Evolutionary conservation across 2,888 invertebrate genomes (phyloP).

Genomic region (Sialis fuliginosa): DNA sequence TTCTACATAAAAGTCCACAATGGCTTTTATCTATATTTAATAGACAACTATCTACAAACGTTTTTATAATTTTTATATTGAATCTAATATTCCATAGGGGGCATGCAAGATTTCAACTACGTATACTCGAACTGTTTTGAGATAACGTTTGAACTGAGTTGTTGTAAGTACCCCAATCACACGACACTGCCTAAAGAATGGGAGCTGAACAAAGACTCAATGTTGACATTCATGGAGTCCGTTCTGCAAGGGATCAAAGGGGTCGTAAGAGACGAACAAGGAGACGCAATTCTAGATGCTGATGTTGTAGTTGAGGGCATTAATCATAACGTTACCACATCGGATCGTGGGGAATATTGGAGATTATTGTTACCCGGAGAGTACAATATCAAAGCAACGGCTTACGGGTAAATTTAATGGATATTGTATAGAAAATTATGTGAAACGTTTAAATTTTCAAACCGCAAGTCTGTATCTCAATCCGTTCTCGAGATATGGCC

Average conservation of each 20-base stretch:
- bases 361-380: constrained; percentile 74
- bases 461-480: no score
- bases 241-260: constrained; percentile 53
- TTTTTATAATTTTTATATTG: no score
- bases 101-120: constrained; percentile 99
- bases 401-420: constrained; percentile 55
- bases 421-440: constrained; percentile 6
- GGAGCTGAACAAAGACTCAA: constrained; percentile 68
- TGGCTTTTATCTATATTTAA: no score
- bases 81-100: constrained; percentile 37
- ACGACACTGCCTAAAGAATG: constrained; percentile 58
- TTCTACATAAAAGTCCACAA: no score
- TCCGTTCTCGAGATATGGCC: neutral
- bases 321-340: constrained; percentile 61
- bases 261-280: constrained; percentile 41
- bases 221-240: constrained; percentile 73
- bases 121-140: constrained; percentile 89
- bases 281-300: constrained; percentile 52
- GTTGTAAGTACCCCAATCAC: constrained; percentile 80
- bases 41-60: no score
- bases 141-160: constrained; percentile 90
- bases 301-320: constrained; percentile 59
- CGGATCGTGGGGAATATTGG: constrained; percentile 84
- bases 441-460: constrained; percentile 3
- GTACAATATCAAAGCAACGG: constrained; percentile 56